These are phyloP conservation scores for Agrotis segetum DNA, from an alignment of 2,888 invertebrate genomes.

Conservation along the genomic window DNA sequence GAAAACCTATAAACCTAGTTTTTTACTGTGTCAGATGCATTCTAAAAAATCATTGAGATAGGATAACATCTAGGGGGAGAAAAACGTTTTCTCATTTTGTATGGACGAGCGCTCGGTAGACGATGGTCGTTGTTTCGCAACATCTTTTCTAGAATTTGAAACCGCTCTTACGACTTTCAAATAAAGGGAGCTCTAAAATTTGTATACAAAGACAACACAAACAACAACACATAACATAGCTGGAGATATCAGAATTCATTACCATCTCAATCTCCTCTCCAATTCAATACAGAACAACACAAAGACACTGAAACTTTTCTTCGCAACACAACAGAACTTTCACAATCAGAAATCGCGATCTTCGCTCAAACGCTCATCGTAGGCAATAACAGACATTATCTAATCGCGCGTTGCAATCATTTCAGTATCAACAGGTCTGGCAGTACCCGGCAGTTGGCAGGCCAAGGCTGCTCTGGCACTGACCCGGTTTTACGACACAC, in stretches of 20 bases:
- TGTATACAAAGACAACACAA: not conserved
- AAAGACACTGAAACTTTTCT: constrained; percentile 22
- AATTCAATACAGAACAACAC: constrained; percentile 6
- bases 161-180: too few species aligned
- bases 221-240: too few species aligned
- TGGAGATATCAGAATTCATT: not conserved
- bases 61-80: too few species aligned
- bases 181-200: not conserved
- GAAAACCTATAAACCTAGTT: too few species aligned
- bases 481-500: constrained; percentile 78
- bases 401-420: constrained; percentile 51
- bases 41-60: too few species aligned
- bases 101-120: too few species aligned
- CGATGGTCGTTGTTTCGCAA: too few species aligned
- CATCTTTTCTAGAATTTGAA: too few species aligned
- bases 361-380: constrained; percentile 23
- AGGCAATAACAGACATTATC: constrained; percentile 54
- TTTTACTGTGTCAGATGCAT: too few species aligned
- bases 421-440: constrained; percentile 81
- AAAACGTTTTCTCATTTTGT: too few species aligned
- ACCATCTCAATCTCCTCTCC: constrained; percentile 17
- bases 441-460: constrained; percentile 56
- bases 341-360: constrained; percentile 31
- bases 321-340: constrained; percentile 4
- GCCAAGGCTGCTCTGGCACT: constrained; percentile 82